Base-by-base conservation (phyloP, 2,113 vertebrate genomes). In the Psettodes erumei region DNA sequence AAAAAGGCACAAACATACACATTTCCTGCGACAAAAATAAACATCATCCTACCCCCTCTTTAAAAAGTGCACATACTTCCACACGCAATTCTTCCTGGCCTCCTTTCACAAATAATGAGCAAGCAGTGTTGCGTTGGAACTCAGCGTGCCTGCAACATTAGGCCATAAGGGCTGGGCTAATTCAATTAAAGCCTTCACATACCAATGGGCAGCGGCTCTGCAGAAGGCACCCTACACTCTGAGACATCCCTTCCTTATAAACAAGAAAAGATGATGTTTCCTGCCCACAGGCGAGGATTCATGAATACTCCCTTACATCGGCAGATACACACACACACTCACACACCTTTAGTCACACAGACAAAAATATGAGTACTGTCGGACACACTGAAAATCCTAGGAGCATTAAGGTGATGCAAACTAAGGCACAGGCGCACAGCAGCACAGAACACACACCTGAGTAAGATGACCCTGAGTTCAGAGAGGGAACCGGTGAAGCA, bases 121-220 rank as follows among this genome's bases (percentile, higher is more conserved):
- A 51, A 77, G 60, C 62, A 74, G 56, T 21, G 62, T 62, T 68
- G 75, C 27, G 12, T 27, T 86, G 18, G 56, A 80, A 53, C 54
- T 78, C 85, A 63, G 73, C 58, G 13, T 72, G 81, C 71, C 82
- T 76, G 66, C 42, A 81, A 84, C 78, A 64, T 75, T 37, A 60
- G 79, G 82, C 86, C 79, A 84, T 75, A 68, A 81, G 72, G 77
- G 55, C 55, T 55, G 30, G 0, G 66, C 74, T 90, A 86, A 92
- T 90, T 84, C 81, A 92, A 84, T 90, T 90, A 90, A 77, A 77
- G 60, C 61, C 72, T 87, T 83, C 77, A 86, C 47, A 90, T 79
- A 79, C 75, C 72, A 72, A 73, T 77, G 75, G 81, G 74, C 74
- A 83, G 72, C 45, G 65, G 60, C 74, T 71, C 55, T 73, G 59